Percentiles rank a stretch among this genome's conserved stretches.
phyloP scores from a whole-genome alignment of 2,888 invertebrate species.

The Brachyopa scutellaris region DNA sequence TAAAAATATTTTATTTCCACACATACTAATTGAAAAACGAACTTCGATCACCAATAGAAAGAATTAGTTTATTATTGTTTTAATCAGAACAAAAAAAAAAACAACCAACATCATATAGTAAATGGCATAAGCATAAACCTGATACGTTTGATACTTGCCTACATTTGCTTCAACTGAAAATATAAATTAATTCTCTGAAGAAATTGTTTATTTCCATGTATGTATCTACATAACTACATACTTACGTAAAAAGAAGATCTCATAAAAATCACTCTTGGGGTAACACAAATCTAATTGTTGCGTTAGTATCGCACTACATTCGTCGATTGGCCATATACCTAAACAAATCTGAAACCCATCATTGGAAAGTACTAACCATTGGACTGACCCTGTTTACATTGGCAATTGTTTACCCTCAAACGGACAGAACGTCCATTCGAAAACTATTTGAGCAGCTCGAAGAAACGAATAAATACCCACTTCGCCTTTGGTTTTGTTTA shows the following conservation, averaged over 20 bases:
- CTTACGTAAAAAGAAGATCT: too few relatives aligned
- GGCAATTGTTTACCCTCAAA: constrained; percentile 40
- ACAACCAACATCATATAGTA: too few relatives aligned
- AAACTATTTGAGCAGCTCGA: constrained; percentile 37
- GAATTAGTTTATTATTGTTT: too few relatives aligned
- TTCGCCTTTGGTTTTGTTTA: constrained; percentile 53
- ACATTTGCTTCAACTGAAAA: background rate
- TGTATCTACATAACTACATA: too few relatives aligned
- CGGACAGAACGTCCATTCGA: constrained; percentile 23
- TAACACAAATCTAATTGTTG: background rate
- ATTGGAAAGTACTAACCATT: constrained; percentile 10
- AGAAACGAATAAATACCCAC: constrained; percentile 22
- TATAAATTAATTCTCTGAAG: background rate
- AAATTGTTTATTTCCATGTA: background rate
- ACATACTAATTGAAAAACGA: too few relatives aligned
- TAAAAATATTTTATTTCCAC: too few relatives aligned
- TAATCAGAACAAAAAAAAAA: too few relatives aligned
- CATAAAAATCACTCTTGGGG: background rate
- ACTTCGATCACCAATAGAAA: too few relatives aligned
- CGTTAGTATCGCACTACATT: background rate
- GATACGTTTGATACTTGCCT: too few relatives aligned
- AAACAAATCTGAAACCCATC: constrained; percentile 23
- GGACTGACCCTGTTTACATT: constrained; percentile 62
- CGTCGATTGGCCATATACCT: background rate
- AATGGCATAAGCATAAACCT: too few relatives aligned